Conservation (phyloP, 1,140 invertebrate species). For the Venturia canescens region DNA sequence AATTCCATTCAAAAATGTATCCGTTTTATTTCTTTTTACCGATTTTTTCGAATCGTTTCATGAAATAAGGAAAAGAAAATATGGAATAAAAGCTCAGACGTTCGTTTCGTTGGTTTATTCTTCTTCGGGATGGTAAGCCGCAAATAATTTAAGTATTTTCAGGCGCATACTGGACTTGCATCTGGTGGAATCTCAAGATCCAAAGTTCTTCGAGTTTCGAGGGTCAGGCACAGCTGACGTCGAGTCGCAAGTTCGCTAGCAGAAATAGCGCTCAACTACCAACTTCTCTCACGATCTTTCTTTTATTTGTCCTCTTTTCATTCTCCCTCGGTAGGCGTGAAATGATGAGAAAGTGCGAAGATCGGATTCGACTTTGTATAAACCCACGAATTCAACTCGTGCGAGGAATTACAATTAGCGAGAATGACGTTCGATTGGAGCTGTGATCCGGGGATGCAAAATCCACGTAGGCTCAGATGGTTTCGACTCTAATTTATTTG, state of each 20-base stretch:
- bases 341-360: constrained; percentile 13
- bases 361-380: neutral
- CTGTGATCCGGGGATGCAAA: neutral
- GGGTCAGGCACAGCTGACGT: constrained; percentile 41
- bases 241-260: constrained; percentile 36
- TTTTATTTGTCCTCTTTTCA: neutral
- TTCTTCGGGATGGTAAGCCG: neutral
- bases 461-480: neutral
- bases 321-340: neutral
- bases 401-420: constrained; percentile 37
- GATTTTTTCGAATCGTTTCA: no score
- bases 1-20: no score
- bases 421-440: constrained; percentile 32
- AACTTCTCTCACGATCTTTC: neutral
- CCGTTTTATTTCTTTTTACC: no score
- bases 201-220: constrained; percentile 35
- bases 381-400: constrained; percentile 12
- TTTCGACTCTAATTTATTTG: constrained; percentile 29
- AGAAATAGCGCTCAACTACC: constrained; percentile 38
- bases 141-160: constrained; percentile 2
- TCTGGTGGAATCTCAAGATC: constrained; percentile 27
- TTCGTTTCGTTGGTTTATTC: neutral
- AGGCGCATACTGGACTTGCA: neutral
- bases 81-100: neutral
- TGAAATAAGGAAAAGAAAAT: no score